Base-by-base conservation (phyloP, 2,888 invertebrate genomes). In the Bellardia bayeri region DNA sequence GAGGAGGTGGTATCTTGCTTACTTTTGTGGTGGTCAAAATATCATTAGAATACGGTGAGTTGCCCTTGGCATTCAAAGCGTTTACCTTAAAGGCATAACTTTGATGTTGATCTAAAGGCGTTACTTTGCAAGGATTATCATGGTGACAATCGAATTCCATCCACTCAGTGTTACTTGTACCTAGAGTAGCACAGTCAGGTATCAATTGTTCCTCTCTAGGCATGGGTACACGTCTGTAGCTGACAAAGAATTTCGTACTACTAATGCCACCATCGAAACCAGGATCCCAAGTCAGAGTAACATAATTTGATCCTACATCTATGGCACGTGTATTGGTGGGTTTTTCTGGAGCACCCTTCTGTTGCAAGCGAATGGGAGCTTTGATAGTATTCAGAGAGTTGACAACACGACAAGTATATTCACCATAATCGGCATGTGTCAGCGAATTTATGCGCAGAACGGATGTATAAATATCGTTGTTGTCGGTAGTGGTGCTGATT, bases 231-330 rank as follows among this genome's bases (percentile, higher is more conserved):
- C 97, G 95, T 64, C 96, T 95, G 92, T 97, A 98, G 49, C 96
- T 95, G n/a, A 98, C 96, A 91, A 97, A 97, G 94, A 97, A 98
- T 91, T 97, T 98, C 0, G 98, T 98, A 90, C 96, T 97, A 69
- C 96, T 95, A 79, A 98, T 94, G 0, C 98, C 98, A 0, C 98
- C 98, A 92, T 98, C 97, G 92, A 98, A 98, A 0, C 98, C 98
- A 0, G 97, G 96, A 91, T 97, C 97, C 98, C 98, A 98, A 83
- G 95, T 95, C 30, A 98, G 94, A 0, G 97, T 96, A 0, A 98
- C 97, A 91, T 95, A 97, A 81, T 96, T 96, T 14, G 96, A 96
- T 0, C 97, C 97, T 0, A 97, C 95, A 91, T 96, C 96, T 83
- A 96, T 94, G 11, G 97, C 96, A 3, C 95, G 94, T 37, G 98